phyloP scores from a whole-genome alignment of 2,888 invertebrate species.

The Troides helena region DNA sequence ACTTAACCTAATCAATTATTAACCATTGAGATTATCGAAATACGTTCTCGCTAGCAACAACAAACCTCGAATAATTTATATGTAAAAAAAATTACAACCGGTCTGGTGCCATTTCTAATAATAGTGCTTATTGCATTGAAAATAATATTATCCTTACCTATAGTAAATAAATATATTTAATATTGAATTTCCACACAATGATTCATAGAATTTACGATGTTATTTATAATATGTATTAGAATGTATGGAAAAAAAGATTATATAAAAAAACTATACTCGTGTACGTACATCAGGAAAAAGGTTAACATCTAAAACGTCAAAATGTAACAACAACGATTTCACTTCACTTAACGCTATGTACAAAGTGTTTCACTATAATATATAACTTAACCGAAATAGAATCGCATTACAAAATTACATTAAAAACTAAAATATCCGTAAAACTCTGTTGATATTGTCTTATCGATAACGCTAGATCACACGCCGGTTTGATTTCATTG shows the following conservation, averaged over 20 bases:
- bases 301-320: conserved; percentile 68
- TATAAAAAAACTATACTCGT: conserved; percentile 41
- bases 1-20: conserved; percentile 58
- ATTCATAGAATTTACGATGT: conserved; percentile 48
- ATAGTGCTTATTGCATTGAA: not conserved
- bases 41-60: conserved; percentile 35
- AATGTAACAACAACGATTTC: conserved; percentile 67
- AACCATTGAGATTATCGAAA: conserved; percentile 52
- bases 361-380: conserved; percentile 48
- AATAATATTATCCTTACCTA: conserved; percentile 33
- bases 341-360: conserved; percentile 61
- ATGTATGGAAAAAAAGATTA: conserved; percentile 48
- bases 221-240: conserved; percentile 45
- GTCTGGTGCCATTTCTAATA: conserved; percentile 1
- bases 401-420: conserved; percentile 53
- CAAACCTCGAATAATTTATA: conserved; percentile 7
- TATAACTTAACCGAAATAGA: conserved; percentile 37
- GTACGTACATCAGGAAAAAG: conserved; percentile 54
- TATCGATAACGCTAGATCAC: conserved; percentile 57
- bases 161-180: conserved; percentile 40
- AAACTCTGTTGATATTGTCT: conserved; percentile 64
- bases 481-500: conserved; percentile 54
- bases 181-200: conserved; percentile 37
- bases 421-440: conserved; percentile 48
- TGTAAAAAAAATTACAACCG: conserved; percentile 11